Evolutionary conservation across 2,888 invertebrate species (phyloP).

Genomic region (Leucozona laternaria): DNA sequence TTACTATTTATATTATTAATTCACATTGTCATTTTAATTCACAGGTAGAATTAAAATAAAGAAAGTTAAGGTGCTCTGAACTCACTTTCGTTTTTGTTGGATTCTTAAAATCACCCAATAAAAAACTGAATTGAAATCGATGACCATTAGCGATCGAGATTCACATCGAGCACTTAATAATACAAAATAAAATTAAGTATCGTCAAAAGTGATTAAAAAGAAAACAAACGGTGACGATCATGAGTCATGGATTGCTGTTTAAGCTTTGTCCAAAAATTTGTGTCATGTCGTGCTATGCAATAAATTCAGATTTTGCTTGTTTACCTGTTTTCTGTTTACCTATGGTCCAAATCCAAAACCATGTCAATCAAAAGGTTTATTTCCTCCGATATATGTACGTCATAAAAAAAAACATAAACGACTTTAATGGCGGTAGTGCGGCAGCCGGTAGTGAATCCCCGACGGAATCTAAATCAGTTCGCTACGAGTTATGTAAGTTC

Average conservation of each 20-base stretch:
- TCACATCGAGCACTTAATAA: neutral
- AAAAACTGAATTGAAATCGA: neutral
- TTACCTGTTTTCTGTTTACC: slow-evolving; percentile 7
- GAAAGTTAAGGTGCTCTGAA: slow-evolving; percentile 52
- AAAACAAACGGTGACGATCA: slow-evolving; percentile 31
- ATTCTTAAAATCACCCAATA: neutral
- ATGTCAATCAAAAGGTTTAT: slow-evolving; percentile 32
- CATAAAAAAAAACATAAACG: slow-evolving; percentile 32
- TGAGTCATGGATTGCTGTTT: slow-evolving; percentile 14
- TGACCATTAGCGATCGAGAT: neutral
- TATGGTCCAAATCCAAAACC: slow-evolving; percentile 25
- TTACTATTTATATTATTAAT: slow-evolving; percentile 9
- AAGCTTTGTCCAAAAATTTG: slow-evolving; percentile 13
- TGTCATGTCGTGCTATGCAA: slow-evolving; percentile 47
- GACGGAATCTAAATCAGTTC: slow-evolving; percentile 56
- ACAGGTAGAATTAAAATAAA: slow-evolving; percentile 40
- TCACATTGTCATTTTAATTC: slow-evolving; percentile 58
- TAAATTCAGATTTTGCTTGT: slow-evolving; percentile 10
- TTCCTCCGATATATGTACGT: neutral
- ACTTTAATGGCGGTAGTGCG: slow-evolving; percentile 10
- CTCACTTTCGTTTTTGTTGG: slow-evolving; percentile 61
- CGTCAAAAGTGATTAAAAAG: slow-evolving; percentile 16
- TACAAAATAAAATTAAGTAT: slow-evolving; percentile 8
- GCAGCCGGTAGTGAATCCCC: neutral
- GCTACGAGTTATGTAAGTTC: slow-evolving; percentile 45